Conservation (phyloP, 1,140 invertebrate genomes). For the Pogonomyrmex barbatus region DNA sequence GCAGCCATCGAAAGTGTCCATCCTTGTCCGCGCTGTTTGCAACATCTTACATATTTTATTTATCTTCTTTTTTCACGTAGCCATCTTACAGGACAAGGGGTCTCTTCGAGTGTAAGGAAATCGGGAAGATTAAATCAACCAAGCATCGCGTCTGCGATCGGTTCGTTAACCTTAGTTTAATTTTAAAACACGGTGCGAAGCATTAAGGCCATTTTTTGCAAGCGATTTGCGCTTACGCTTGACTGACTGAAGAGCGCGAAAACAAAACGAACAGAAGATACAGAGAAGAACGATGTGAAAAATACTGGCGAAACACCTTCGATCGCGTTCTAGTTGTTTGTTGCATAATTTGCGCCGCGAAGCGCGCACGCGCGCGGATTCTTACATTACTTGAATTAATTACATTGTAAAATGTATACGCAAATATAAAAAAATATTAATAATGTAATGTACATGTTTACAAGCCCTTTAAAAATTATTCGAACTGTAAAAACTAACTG, state of each 20-base stretch:
- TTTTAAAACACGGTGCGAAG: constrained; percentile 62
- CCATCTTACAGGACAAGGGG: constrained; percentile 31
- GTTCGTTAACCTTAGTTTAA: constrained; percentile 69
- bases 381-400: background rate
- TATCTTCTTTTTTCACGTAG: constrained; percentile 1
- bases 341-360: constrained; percentile 17
- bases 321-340: constrained; percentile 56
- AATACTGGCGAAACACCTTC: constrained; percentile 65
- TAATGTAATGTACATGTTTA: background rate
- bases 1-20: background rate
- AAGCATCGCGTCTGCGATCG: constrained; percentile 48
- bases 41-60: constrained; percentile 27
- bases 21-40: constrained; percentile 13
- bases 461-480: background rate
- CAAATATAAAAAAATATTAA: background rate
- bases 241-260: constrained; percentile 47
- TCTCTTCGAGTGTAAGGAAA: constrained; percentile 35
- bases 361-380: background rate
- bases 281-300: constrained; percentile 44
- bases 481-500: background rate
- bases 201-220: constrained; percentile 63
- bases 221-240: constrained; percentile 58
- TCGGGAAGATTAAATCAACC: constrained; percentile 58
- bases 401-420: constrained; percentile 1
- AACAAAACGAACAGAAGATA: constrained; percentile 62